Evolutionary conservation across 2,888 invertebrate species (phyloP), one percentile per base, ranked within the genome.

Genomic region (Coenonympha glycerion): DNA sequence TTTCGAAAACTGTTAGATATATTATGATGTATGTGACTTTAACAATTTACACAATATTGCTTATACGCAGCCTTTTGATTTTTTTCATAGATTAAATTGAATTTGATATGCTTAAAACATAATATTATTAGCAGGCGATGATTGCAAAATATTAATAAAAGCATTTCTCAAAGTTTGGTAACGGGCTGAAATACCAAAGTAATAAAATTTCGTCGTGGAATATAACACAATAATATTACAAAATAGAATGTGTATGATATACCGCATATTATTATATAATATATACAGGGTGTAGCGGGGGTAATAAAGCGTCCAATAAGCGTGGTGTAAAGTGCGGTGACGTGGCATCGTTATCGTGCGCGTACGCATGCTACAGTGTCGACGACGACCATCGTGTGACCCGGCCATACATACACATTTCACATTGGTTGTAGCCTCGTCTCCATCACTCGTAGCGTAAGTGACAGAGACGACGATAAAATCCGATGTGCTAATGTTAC

Each of bases 231-330:
- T 46, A 51, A 47, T 52, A 62, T 15, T 34, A 59, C 58, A 55
- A 55, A 24, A 39, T 13, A 18, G 28, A 4, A 8, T 28, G 30
- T 41, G 26, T 41, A 37, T 56, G 55, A 58, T 61, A 67, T 63
- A 69, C 61, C 53, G 64, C 63, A 70, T 62, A 66, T 61, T 62
- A 73, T 69, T 73, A n/a, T n/a, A n/a, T n/a, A 26, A 26, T 33
- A 33, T 72, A 77, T 73, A 79, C 69, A 76, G 62, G 59, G 63
- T 63, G 66, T 65, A 60, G 65, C 64, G 71, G 70, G 65, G 66
- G 67, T 67, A 65, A 68, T 66, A 66, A 61, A 59, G 58, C 59
- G 53, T 56, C 47, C 58, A 56, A 53, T 57, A 81, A 83, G 82
- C 81, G 64, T 73, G 66, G 67, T 69, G 64, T 57, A 50, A 54